Conservation (phyloP, 2,888 invertebrate species). For the Masnerella sp. region DNA sequence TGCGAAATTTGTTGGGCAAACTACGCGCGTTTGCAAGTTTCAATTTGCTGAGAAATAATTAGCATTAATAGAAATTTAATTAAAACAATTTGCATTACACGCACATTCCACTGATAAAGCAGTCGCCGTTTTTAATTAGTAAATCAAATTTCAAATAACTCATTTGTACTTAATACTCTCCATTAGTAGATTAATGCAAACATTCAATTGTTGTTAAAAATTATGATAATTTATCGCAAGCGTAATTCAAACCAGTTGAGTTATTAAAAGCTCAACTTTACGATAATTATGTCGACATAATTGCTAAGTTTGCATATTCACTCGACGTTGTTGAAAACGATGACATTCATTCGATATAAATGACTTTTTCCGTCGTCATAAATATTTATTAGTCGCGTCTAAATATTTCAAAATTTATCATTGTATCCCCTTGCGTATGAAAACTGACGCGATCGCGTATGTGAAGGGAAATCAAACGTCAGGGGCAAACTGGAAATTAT, state of each 20-base stretch:
- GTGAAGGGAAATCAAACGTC: conserved; percentile 46
- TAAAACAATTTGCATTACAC: conserved; percentile 15
- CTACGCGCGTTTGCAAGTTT: too few species aligned
- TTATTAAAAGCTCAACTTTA: background rate
- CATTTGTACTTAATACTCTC: conserved; percentile 1
- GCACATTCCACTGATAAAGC: background rate
- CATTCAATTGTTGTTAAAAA: too few species aligned
- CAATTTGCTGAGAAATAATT: too few species aligned
- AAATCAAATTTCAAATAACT: conserved; percentile 7
- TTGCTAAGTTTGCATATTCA: conserved; percentile 17
- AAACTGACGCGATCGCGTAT: conserved; percentile 18
- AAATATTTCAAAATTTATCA: conserved; percentile 42
- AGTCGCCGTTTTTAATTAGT: conserved; percentile 13
- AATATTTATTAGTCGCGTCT: conserved; percentile 24
- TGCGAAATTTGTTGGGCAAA: background rate
- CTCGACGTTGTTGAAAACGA: background rate
- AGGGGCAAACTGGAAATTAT: conserved; percentile 38
- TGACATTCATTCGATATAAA: conserved; percentile 32
- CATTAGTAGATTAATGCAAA: too few species aligned
- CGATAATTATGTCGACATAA: conserved; percentile 7
- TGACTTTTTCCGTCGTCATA: conserved; percentile 32
- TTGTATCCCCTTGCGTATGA: conserved; percentile 38
- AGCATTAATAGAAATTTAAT: conserved; percentile 22
- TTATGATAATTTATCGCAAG: background rate
- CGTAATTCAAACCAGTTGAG: background rate